Percentiles rank a stretch among this genome's conserved stretches.
phyloP scores from a whole-genome alignment of 2,113 vertebrate genomes.

The Sebastes schlegelii region DNA sequence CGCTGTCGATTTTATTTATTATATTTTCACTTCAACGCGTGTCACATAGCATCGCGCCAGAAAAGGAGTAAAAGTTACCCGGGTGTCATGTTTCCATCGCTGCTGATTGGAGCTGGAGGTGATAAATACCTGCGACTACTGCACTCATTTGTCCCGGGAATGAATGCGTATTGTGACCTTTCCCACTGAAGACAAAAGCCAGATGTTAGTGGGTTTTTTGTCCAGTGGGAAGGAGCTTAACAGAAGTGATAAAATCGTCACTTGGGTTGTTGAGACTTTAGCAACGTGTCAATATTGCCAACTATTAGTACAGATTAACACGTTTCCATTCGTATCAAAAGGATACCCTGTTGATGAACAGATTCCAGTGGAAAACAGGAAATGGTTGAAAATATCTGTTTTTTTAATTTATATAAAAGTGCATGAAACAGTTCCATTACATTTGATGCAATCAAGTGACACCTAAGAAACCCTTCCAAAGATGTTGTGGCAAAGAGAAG shows the following conservation, averaged over 20 bases:
- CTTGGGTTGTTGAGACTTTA: neutral
- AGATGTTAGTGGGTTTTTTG: too few species aligned
- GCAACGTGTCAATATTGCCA: neutral
- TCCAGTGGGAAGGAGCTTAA: neutral
- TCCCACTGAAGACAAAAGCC: neutral
- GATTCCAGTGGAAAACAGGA: neutral
- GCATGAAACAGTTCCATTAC: neutral
- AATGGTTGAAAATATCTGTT: neutral
- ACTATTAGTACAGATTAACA: neutral
- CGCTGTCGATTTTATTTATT: too few species aligned
- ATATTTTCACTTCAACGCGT: too few species aligned
- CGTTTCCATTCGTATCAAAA: neutral
- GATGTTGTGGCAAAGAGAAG: neutral
- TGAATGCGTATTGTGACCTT: too few species aligned
- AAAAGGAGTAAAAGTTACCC: too few species aligned
- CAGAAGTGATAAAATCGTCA: neutral
- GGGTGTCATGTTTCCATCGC: too few species aligned
- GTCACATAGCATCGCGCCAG: too few species aligned
- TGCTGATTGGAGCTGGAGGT: too few species aligned
- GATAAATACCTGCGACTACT: too few species aligned
- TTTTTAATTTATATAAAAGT: constrained; percentile 44
- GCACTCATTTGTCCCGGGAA: too few species aligned
- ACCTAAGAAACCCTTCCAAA: neutral
- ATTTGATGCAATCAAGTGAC: neutral
- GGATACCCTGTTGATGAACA: neutral